A percentile compares a stretch with the other conserved stretches of the same genome.
phyloP scores from a whole-genome alignment of 2,113 vertebrate species.

The Rallus limicola region DNA sequence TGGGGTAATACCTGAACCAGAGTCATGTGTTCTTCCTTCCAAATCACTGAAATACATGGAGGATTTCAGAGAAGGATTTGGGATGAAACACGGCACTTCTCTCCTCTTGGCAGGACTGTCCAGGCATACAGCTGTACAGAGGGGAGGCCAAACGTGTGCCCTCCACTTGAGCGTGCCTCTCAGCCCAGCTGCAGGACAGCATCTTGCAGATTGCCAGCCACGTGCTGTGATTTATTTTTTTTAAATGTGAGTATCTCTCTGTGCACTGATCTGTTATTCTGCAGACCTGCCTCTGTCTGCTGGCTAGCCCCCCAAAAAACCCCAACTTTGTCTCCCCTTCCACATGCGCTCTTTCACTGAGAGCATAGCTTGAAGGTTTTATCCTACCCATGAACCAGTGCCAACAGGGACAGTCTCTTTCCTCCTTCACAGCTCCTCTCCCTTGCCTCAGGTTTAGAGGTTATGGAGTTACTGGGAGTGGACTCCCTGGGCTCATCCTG shows the following conservation, averaged over 20 bases:
- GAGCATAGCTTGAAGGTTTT: neutral
- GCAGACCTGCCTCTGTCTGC: neutral
- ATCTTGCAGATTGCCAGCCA: neutral
- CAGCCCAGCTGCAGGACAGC: neutral
- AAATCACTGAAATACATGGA: accelerated
- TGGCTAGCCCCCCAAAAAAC: neutral
- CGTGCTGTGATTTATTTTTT: neutral
- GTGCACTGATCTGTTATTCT: neutral
- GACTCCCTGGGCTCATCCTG: neutral
- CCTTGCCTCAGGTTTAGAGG: neutral
- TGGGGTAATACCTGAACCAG: neutral
- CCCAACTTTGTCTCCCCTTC: neutral
- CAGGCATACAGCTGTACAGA: neutral
- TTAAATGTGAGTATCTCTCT: neutral
- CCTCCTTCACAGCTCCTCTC: neutral
- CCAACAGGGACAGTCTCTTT: neutral
- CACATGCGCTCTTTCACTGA: accelerated
- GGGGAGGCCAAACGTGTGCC: neutral
- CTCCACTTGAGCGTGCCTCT: neutral
- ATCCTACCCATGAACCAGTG: neutral
- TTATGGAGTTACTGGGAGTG: neutral
- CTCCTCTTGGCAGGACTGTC: neutral
- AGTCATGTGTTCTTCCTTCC: neutral
- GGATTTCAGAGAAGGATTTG: neutral
- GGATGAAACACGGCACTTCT: neutral